A percentile compares a stretch with the other conserved stretches of the same genome.
phyloP scores from a whole-genome alignment of 1,140 invertebrate species.

The Eriosoma lanigerum region DNA sequence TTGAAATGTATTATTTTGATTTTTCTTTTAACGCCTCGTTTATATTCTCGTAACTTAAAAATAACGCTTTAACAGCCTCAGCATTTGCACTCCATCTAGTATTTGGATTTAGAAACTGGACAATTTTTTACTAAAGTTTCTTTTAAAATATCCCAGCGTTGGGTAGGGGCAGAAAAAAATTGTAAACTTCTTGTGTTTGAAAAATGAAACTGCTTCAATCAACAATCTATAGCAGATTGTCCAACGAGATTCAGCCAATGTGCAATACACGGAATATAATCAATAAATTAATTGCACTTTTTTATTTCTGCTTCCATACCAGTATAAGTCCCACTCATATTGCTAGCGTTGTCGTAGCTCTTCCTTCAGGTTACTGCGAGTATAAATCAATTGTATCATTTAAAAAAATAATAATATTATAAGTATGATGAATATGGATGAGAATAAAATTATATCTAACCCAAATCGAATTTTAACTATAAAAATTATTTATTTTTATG shows the following conservation, averaged over 20 bases:
- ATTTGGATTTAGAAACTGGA: conserved; percentile 4
- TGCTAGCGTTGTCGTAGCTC: no score
- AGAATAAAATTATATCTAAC: no score
- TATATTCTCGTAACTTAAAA: conserved; percentile 25
- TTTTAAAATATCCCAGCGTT: conserved; percentile 18
- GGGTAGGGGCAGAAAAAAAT: conserved; percentile 31
- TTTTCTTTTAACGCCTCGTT: no score
- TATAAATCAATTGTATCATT: no score
- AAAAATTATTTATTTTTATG: no score
- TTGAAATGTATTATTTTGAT: no score
- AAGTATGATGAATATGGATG: no score
- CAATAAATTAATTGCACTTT: conserved; percentile 46
- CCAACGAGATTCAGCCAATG: conserved; percentile 41
- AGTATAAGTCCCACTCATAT: no score
- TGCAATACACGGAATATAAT: conserved; percentile 32
- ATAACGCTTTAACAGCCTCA: background rate
- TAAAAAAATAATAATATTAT: no score
- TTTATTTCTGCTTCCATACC: conserved; percentile 57
- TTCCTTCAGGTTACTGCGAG: no score
- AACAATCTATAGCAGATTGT: conserved; percentile 23
- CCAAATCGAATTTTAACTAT: no score
- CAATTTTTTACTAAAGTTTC: background rate
- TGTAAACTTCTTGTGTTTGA: conserved; percentile 37
- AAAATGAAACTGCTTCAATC: conserved; percentile 36
- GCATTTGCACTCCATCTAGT: conserved; percentile 29